Evolutionary conservation across 2,888 invertebrate genomes (phyloP), one percentile per base, ranked within the genome.

Genomic region (Diadegma fenestrale): DNA sequence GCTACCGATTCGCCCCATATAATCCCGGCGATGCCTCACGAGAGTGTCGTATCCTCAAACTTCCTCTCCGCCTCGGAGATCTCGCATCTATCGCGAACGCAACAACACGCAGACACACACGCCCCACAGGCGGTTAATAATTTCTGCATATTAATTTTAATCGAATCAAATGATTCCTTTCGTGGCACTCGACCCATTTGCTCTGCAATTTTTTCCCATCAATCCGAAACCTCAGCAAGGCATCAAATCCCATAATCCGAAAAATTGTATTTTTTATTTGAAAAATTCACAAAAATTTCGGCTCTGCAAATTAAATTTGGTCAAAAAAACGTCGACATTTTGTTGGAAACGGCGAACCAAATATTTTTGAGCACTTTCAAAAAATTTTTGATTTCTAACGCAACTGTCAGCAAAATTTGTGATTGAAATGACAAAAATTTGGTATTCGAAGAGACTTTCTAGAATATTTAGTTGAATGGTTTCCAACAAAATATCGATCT

Each of bases 1-100:
- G 79, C 68, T 68, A 82, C 87, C 90, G 94, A 90, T 91, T 92
- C 94, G 94, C 89, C 93, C 92, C 94, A 94, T 94, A 92, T 94
- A 93, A 93, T 93, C 90, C 86, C 92, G 89, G 90, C 90, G 93
- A 93, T 92, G 93, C 92, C 88, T 92, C 90, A 90, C 89, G 85
- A 91, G 90, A 83, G 61, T 77, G 61, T 69, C 80, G 73, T 75
- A 58, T 58, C 41, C 73, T 82, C 77, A 43, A 79, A 63, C 87
- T 90, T 91, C 89, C 89, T 90, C 90, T 89, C 91, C 91, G 90
- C 89, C 89, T 90, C 87, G 86, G 82, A 91, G 89, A 91, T 92
- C 90, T 88, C 88, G 86, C 88, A 71, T 79, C 80, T 63, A 68
- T 61, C 80, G 68, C 76, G 48, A 58, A 72, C 63, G 68, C 48